Evolutionary conservation across 2,888 invertebrate genomes (phyloP).

Genomic region (Anthoptus insignis): DNA sequence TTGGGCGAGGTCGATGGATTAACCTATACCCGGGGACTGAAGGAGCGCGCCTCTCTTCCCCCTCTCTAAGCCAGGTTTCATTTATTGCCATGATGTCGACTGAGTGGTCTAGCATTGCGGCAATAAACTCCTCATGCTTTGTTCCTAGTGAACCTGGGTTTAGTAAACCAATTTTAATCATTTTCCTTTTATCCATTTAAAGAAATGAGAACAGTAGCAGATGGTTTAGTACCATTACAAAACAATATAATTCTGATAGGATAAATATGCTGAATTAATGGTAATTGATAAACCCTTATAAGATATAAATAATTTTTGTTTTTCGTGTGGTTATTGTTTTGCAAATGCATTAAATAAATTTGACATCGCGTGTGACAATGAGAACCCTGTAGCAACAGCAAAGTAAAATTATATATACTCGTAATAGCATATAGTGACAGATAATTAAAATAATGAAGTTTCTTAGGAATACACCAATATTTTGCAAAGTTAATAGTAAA

Average conservation of each 20-base stretch:
- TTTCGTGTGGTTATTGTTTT: background rate
- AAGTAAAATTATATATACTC: too few relatives aligned
- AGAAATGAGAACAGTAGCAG: too few relatives aligned
- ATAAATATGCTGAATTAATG: too few relatives aligned
- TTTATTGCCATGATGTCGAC: constrained; percentile 47
- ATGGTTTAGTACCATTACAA: too few relatives aligned
- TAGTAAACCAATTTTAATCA: constrained; percentile 34
- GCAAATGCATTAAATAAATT: too few relatives aligned
- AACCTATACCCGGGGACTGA: constrained; percentile 36
- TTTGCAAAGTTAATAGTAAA: too few relatives aligned
- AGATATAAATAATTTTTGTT: background rate
- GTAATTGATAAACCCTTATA: too few relatives aligned
- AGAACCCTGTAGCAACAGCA: too few relatives aligned
- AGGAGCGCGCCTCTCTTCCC: constrained; percentile 44
- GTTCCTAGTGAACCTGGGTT: constrained; percentile 46
- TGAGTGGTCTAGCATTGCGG: constrained; percentile 1
- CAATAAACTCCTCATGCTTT: constrained; percentile 39
- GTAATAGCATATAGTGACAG: background rate
- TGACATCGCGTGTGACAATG: too few relatives aligned
- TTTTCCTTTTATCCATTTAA: constrained; percentile 5
- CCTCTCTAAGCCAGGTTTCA: constrained; percentile 46
- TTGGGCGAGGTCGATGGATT: constrained; percentile 39
- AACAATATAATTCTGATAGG: too few relatives aligned
- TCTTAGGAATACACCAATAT: background rate
- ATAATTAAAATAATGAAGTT: background rate